Evolutionary conservation across 2,113 vertebrate genomes (phyloP).

Genomic region (Mesoclemmys tuberculata): DNA sequence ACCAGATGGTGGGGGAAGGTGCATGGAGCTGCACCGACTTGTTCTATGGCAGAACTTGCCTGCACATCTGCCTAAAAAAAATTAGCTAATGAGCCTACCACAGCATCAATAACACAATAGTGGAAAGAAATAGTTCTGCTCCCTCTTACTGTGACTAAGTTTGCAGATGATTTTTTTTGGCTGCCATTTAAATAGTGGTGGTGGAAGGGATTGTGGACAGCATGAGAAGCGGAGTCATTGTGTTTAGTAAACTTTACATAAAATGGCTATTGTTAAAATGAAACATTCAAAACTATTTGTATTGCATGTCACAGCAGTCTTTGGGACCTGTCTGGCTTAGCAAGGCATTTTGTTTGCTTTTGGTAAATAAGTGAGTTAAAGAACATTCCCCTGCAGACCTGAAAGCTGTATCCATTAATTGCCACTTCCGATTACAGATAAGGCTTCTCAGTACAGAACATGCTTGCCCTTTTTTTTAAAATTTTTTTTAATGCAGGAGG

Average conservation of each 20-base stretch:
- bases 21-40: background rate
- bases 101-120: background rate
- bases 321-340: accelerated
- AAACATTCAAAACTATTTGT: accelerated
- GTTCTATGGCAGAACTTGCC: background rate
- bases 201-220: background rate
- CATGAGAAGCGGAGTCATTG: background rate
- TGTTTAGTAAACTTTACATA: background rate
- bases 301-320: background rate
- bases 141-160: background rate
- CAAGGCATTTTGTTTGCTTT: background rate
- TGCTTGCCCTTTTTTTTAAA: background rate
- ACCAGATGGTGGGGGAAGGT: background rate
- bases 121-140: background rate
- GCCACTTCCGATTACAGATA: background rate
- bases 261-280: background rate
- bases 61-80: background rate
- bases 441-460: background rate
- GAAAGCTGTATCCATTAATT: background rate
- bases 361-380: background rate
- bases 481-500: accelerated
- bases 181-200: background rate
- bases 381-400: background rate
- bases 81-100: background rate
- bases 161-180: background rate